Evolutionary conservation across 2,888 invertebrate species (phyloP), one percentile per base, ranked within the genome.

Genomic region (Nipponacmea schrenckii): DNA sequence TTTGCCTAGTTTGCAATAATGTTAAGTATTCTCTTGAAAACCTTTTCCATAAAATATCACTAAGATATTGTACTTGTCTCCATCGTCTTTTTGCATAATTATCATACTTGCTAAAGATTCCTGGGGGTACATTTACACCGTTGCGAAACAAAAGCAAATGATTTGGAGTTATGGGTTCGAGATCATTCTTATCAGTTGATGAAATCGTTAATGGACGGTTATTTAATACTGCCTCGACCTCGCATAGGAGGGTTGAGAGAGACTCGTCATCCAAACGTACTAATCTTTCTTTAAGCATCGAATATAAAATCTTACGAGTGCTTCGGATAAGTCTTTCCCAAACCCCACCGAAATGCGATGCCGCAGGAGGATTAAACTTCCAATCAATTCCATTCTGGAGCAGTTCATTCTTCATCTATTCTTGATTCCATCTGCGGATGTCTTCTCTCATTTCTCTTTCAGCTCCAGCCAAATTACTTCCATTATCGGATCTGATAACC

Each of bases 11-110:
- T 20, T 75, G 75, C 8, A 71, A 64, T 15, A 46, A 12, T 12
- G 71, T 65, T 15, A 75, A 31, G 69, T 74, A 74, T 62, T 74
- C 71, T 15, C 62, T 56, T 5, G 46, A 14, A 71, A 71, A 77
- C 26, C 75, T 63, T 17, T 44, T 63, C 75, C 77, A 75, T 50
- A 73, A 72, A 39, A 71, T 20, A 50, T 76, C 67, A n/a, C 77
- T 66, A n/a, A 77, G 14, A 56, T 77, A 77, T 39, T 78, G 78
- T 10, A 77, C 63, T 68, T 77, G 77, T 15, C 74, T 62, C 78
- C 78, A 78, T 56, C 70, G 64, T 15, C 77, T 56, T 27, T 63
- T 56, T 15, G 48, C 67, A 48, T 76, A 78, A 45, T 50, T 66
- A 56, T 78, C 74, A 12, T 66, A 39, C 56, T 76, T 72, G 44